phyloP scores from a whole-genome alignment of 2,888 invertebrate genomes.

The Melanchra persicariae region DNA sequence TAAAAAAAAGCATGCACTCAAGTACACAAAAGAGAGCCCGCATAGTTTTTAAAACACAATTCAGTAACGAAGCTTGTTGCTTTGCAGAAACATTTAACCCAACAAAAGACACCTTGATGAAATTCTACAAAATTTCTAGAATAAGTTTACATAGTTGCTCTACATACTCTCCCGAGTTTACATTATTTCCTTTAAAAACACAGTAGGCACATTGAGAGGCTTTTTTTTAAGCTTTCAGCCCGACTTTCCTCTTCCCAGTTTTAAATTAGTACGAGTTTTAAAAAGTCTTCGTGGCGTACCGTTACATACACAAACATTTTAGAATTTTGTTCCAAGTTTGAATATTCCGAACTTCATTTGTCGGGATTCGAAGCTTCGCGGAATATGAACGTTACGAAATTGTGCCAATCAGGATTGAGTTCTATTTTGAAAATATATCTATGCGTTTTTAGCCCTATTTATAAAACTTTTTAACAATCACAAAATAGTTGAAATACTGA shows the following conservation, averaged over 20 bases:
- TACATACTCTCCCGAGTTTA: not conserved
- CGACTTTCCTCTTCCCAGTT: slow-evolving; percentile 21
- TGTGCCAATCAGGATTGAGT: slow-evolving; percentile 31
- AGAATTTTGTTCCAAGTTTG: slow-evolving; percentile 46
- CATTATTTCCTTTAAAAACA: slow-evolving; percentile 7
- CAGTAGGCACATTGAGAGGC: not conserved
- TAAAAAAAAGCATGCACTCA: slow-evolving; percentile 10
- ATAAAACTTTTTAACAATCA: too few species aligned
- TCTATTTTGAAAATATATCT: not conserved
- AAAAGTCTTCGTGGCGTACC: slow-evolving; percentile 20
- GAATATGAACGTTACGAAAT: slow-evolving; percentile 30
- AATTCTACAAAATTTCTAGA: slow-evolving; percentile 12
- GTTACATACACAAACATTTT: slow-evolving; percentile 41
- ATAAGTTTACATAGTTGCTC: slow-evolving; percentile 7
- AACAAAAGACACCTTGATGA: slow-evolving; percentile 8
- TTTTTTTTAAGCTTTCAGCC: not conserved
- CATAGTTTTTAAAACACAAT: slow-evolving; percentile 25
- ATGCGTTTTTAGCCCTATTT: too few species aligned
- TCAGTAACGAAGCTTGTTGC: not conserved
- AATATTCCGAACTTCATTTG: slow-evolving; percentile 46
- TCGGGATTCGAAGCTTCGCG: slow-evolving; percentile 16
- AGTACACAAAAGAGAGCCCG: slow-evolving; percentile 19
- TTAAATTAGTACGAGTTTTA: slow-evolving; percentile 21
- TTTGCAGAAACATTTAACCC: slow-evolving; percentile 12
- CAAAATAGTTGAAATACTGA: too few species aligned